These are phyloP conservation scores for Mesorhabditis belari DNA, from an alignment of 2,888 invertebrate genomes.

Conservation along the genomic window DNA sequence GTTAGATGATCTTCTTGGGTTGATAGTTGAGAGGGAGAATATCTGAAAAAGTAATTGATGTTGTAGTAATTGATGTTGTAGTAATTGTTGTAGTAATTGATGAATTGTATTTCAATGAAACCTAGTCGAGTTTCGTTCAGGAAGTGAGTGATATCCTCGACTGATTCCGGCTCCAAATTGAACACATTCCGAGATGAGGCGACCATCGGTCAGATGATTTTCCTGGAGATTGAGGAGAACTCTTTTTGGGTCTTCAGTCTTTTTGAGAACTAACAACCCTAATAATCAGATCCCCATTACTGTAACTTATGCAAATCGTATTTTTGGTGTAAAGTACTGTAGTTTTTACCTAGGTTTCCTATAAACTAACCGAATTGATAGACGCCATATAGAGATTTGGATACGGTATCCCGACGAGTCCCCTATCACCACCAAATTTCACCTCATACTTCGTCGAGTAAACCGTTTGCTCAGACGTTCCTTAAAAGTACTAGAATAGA, in stretches of 20 bases:
- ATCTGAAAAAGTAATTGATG: neutral
- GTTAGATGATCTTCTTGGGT: neutral
- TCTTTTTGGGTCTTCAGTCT: too few relatives aligned
- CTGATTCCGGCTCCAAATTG: neutral
- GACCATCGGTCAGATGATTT: constrained; percentile 3
- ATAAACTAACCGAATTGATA: neutral
- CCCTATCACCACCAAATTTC: constrained; percentile 1
- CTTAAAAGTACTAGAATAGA: constrained; percentile 33
- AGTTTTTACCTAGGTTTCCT: too few relatives aligned
- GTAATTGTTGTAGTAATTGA: too few relatives aligned
- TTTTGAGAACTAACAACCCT: constrained; percentile 3
- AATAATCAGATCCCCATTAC: neutral
- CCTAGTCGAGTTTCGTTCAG: too few relatives aligned
- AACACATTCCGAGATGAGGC: neutral
- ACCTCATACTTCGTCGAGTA: constrained; percentile 26
- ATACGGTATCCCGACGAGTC: constrained; percentile 20
- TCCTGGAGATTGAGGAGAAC: too few relatives aligned
- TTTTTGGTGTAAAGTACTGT: too few relatives aligned
- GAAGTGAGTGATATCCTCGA: neutral
- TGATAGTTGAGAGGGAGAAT: neutral
- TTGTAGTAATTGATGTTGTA: too few relatives aligned
- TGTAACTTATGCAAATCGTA: too few relatives aligned
- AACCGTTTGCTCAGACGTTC: constrained; percentile 42
- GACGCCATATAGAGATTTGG: constrained; percentile 9
- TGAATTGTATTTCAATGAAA: too few relatives aligned